A percentile compares a stretch with the other conserved stretches of the same genome.
These are phyloP conservation scores for Protosalanx chinensis DNA, from an alignment of 2,797 vertebrate species.

Conservation along the genomic window DNA sequence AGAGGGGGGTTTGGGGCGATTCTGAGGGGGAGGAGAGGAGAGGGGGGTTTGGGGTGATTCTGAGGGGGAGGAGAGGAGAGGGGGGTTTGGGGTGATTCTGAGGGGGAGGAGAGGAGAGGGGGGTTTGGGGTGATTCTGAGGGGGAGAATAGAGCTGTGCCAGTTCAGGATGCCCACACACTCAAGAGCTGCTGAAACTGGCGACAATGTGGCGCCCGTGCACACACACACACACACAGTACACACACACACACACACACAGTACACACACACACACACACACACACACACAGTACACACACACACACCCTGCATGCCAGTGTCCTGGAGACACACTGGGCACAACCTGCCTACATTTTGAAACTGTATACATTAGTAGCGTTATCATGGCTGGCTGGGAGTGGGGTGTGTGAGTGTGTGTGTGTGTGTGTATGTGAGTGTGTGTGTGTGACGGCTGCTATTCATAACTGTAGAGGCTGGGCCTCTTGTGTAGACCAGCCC, in stretches of 20 bases:
- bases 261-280: too few relatives aligned
- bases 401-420: slow-evolving; percentile 6
- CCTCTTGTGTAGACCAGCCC: slow-evolving; percentile 60
- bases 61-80: too few relatives aligned
- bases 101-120: slow-evolving; percentile 14
- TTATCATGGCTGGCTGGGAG: slow-evolving; percentile 50
- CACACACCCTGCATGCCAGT: slow-evolving; percentile 41
- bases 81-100: too few relatives aligned
- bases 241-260: too few relatives aligned
- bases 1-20: too few relatives aligned
- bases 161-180: not conserved
- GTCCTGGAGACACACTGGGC: slow-evolving; percentile 58
- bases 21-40: slow-evolving; percentile 12
- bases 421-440: slow-evolving; percentile 6
- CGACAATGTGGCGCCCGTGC: slow-evolving; percentile 19
- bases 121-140: too few relatives aligned
- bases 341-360: slow-evolving; percentile 61
- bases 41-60: too few relatives aligned
- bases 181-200: slow-evolving; percentile 26
- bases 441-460: slow-evolving; percentile 61
- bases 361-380: slow-evolving; percentile 65
- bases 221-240: too few relatives aligned
- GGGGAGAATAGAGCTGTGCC: too few relatives aligned
- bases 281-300: too few relatives aligned
- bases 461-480: slow-evolving; percentile 61